These are phyloP conservation scores for Anoplolepis gracilipes DNA, from an alignment of 1,140 invertebrate species.

Conservation along the genomic window DNA sequence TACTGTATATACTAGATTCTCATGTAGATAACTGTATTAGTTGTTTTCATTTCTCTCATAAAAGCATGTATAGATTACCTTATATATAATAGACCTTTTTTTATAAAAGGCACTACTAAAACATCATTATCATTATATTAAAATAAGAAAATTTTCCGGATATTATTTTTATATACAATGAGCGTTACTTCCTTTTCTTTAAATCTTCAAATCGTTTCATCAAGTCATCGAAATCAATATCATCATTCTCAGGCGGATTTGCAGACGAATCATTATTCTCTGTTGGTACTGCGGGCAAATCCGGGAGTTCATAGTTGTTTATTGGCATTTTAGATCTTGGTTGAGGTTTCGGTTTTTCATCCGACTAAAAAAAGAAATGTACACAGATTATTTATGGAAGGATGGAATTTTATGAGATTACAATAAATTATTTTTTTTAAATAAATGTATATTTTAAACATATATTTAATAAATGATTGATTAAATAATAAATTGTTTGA, in stretches of 20 bases:
- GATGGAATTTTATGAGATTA: not conserved
- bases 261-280: slow-evolving; percentile 83
- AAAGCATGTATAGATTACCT: slow-evolving; percentile 19
- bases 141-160: not conserved
- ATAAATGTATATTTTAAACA: too few species aligned
- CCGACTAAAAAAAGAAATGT: slow-evolving; percentile 77
- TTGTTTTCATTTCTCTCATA: slow-evolving; percentile 11
- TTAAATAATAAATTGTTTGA: too few species aligned
- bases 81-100: not conserved
- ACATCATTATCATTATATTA: not conserved
- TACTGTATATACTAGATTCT: not conserved
- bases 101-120: slow-evolving; percentile 36
- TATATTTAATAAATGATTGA: too few species aligned
- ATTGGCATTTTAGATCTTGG: slow-evolving; percentile 90
- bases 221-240: slow-evolving; percentile 98
- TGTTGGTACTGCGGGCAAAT: slow-evolving; percentile 90
- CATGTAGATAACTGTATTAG: not conserved
- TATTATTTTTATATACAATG: not conserved
- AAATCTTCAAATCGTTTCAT: slow-evolving; percentile 97
- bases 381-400: not conserved
- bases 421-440: too few species aligned
- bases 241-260: slow-evolving; percentile 89
- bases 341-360: slow-evolving; percentile 90
- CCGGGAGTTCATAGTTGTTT: slow-evolving; percentile 87
- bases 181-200: slow-evolving; percentile 94